Percentiles rank a stretch among this genome's conserved stretches.
Evolutionary conservation across 2,797 vertebrate genomes (phyloP).

Genomic region (Rachycentron canadum): DNA sequence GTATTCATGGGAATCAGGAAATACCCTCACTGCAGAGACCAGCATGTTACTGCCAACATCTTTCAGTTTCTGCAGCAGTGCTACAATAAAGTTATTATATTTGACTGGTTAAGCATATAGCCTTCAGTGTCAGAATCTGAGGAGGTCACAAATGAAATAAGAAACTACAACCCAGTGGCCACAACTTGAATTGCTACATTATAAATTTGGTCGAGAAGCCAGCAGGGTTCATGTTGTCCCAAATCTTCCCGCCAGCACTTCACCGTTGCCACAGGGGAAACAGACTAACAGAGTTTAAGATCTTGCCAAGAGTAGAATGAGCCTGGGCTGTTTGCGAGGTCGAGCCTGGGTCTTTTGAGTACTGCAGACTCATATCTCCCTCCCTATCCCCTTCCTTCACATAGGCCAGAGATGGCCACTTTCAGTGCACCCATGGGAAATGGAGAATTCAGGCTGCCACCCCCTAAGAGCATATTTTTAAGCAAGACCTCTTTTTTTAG

Average conservation of each 20-base stretch:
- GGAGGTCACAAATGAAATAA: conserved; percentile 54
- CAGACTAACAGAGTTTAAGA: conserved; percentile 76
- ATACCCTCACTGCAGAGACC: conserved; percentile 44
- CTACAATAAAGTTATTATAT: conserved; percentile 52
- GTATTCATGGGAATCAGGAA: conserved; percentile 71
- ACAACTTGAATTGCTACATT: conserved; percentile 66
- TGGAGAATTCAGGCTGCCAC: conserved; percentile 85
- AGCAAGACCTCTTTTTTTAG: conserved; percentile 80
- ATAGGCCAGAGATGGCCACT: conserved; percentile 86
- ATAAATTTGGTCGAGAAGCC: conserved; percentile 75
- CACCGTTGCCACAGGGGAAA: conserved; percentile 72
- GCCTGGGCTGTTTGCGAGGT: conserved; percentile 75
- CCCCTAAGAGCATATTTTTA: conserved; percentile 82
- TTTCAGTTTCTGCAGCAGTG: conserved; percentile 44
- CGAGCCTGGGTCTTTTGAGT: conserved; percentile 82
- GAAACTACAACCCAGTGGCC: conserved; percentile 67
- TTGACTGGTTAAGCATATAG: conserved; percentile 39
- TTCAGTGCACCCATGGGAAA: conserved; percentile 87
- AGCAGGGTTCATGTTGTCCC: conserved; percentile 75
- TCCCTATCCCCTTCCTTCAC: conserved; percentile 79
- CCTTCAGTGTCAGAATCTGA: conserved; percentile 43
- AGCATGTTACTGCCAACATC: conserved; percentile 54
- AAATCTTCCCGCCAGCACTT: conserved; percentile 74
- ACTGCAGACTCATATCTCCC: conserved; percentile 85
- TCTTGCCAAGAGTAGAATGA: conserved; percentile 81